Base-by-base conservation (phyloP, 2,797 vertebrate genomes). In the Potorous gilbertii region DNA sequence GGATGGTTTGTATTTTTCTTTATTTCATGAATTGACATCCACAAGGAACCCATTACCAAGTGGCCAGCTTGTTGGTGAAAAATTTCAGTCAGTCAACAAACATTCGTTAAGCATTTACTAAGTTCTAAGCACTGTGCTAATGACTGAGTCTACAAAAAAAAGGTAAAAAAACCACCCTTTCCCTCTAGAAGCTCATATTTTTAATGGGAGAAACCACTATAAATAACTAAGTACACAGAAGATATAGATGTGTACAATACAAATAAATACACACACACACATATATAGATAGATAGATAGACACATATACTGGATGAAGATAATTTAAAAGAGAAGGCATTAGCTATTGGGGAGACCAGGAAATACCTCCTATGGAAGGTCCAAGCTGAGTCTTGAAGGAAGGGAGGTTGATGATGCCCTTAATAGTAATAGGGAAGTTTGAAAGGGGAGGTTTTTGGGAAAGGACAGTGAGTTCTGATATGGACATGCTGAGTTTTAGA, bases 401-500 rank as follows among this genome's bases (percentile, higher is more conserved):
- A 81, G 90, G 87, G 89, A 95, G 74, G 92, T 91, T n/a, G 92
- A 40, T 12, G 46, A 74, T 52, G 10, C 59, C 62, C 54, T 90
- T 4, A n/a, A 16, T n/a, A 66, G 1, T 21, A 74, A 74, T 40
- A 74, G 28, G 29, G 81, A n/a, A 93, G 14, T 54, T 91, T 4
- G 29, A 50, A 62, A 11, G 91, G 52, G 34, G 56, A 27, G 24
- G 92, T 34, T 21, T 59, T 0, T 46, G 2, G 54, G 40, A 31
- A 93, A 62, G 40, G 55, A 56, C n/a, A 57, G 0, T 52, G 57
- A 62, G 40, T 21, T 74, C 92, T 40, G n/a, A 55, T 31, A 2
- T 55, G 74, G 81, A 54, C 90, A 29, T 93, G 29, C 90, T 93
- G 94, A 54, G 34, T 21, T 29, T 95, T 46, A 91, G 56, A 31